Conservation (phyloP, 2,888 invertebrate genomes). For the Scaptomyza caliginosa region DNA sequence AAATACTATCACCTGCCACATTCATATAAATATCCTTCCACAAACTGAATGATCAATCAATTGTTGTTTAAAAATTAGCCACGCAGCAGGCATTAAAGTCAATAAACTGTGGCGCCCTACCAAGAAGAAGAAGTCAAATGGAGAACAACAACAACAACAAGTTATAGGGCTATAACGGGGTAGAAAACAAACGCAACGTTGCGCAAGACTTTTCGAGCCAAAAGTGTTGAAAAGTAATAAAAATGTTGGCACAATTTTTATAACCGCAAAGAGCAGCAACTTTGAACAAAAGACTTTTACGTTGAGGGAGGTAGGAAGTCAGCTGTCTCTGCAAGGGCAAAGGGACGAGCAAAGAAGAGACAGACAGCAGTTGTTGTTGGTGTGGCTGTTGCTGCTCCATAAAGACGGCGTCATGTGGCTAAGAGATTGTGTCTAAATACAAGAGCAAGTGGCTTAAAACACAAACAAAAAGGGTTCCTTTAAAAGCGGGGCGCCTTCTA, state of each 20-base stretch:
- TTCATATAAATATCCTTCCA: not conserved
- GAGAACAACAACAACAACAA: conserved; percentile 27
- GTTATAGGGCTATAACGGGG: conserved; percentile 22
- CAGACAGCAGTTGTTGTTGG: conserved; percentile 19
- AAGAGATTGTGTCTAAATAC: conserved; percentile 27
- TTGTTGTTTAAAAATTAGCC: conserved; percentile 49
- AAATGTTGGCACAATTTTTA: conserved; percentile 79
- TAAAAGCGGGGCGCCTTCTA: conserved; percentile 55
- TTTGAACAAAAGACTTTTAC: conserved; percentile 13
- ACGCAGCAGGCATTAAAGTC: conserved; percentile 59
- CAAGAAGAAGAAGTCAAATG: conserved; percentile 4
- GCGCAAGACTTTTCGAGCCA: conserved; percentile 22
- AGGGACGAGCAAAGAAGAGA: not conserved
- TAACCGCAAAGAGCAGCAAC: conserved; percentile 44
- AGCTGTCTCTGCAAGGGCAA: not conserved
- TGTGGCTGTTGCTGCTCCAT: conserved; percentile 11
- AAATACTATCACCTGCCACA: conserved; percentile 43
- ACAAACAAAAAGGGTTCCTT: conserved; percentile 5
- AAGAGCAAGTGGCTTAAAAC: conserved; percentile 15
- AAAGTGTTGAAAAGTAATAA: conserved; percentile 80
- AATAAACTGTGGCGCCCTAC: conserved; percentile 65
- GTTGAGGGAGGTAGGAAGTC: conserved; percentile 41
- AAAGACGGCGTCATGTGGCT: conserved; percentile 64
- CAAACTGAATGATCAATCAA: conserved; percentile 48
- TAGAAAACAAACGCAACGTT: conserved; percentile 10